Conservation (phyloP, 2,797 vertebrate genomes). For the Lacerta viridis region DNA sequence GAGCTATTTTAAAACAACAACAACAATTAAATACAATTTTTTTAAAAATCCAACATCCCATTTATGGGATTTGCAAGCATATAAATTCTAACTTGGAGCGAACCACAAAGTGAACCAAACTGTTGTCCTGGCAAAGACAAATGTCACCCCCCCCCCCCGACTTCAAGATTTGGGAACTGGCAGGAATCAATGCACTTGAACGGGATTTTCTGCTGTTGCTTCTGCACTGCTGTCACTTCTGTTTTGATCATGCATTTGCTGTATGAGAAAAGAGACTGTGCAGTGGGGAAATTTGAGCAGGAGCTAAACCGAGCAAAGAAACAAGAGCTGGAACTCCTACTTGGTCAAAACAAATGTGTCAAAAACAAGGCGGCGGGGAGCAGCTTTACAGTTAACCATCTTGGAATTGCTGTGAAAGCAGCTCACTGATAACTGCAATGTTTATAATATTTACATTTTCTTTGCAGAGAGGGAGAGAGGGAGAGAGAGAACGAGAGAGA, state of each 20-base stretch:
- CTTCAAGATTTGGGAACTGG: constrained; percentile 31
- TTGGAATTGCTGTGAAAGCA: not conserved
- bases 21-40: too few species aligned
- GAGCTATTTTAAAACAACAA: too few species aligned
- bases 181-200: constrained; percentile 35
- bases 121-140: not conserved
- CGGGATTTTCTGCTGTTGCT: constrained; percentile 21
- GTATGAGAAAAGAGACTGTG: not conserved
- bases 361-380: not conserved
- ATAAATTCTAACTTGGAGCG: not conserved
- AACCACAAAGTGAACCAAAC: constrained; percentile 25
- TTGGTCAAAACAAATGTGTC: constrained; percentile 13
- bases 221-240: not conserved
- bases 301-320: constrained; percentile 6
- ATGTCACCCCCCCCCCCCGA: constrained; percentile 26
- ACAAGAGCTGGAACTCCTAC: not conserved
- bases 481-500: not conserved
- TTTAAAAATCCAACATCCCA: not conserved
- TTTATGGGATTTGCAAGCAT: constrained; percentile 10
- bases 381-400: not conserved
- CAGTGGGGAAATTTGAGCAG: not conserved
- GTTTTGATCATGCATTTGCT: constrained; percentile 10
- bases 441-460: not conserved
- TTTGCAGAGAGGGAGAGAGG: not conserved
- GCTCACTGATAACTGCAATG: not conserved